Conservation (phyloP, 2,888 invertebrate species). For the Coenonympha arcania region DNA sequence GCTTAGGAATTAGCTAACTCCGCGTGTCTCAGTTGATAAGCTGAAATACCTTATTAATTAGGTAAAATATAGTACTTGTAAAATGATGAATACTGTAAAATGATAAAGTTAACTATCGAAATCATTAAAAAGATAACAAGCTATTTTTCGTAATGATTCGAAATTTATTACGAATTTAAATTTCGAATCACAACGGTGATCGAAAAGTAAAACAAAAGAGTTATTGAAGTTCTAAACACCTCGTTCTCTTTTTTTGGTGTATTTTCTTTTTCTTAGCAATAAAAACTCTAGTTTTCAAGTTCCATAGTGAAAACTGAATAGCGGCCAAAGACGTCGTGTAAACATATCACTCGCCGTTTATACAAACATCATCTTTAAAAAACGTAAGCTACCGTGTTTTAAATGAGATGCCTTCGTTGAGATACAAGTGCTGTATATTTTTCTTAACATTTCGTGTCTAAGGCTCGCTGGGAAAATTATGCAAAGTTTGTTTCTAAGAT, state of each 20-base stretch:
- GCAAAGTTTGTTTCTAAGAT: slow-evolving; percentile 50
- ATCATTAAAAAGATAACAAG: too few species aligned
- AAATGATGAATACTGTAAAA: too few species aligned
- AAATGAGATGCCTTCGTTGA: slow-evolving; percentile 65
- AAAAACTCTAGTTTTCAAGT: slow-evolving; percentile 11
- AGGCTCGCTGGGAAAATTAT: slow-evolving; percentile 50
- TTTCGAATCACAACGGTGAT: not conserved
- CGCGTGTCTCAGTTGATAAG: not conserved
- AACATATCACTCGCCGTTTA: slow-evolving; percentile 56
- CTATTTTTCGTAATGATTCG: too few species aligned
- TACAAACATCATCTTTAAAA: slow-evolving; percentile 57
- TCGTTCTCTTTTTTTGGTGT: too few species aligned
- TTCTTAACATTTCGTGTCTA: slow-evolving; percentile 55
- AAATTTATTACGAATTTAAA: too few species aligned
- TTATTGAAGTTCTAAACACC: too few species aligned
- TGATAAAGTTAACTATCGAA: too few species aligned
- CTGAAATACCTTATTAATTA: too few species aligned
- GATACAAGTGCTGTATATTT: slow-evolving; percentile 64
- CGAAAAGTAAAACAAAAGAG: too few species aligned
- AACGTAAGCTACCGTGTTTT: slow-evolving; percentile 54
- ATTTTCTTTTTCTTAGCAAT: slow-evolving; percentile 4
- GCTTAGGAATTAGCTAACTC: not conserved
- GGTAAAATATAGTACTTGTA: too few species aligned
- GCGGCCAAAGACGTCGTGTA: slow-evolving; percentile 37
- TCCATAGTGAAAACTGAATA: slow-evolving; percentile 15